These are phyloP conservation scores for Protomyctophum bolini DNA, from an alignment of 2,113 vertebrate genomes.

Conservation along the genomic window DNA sequence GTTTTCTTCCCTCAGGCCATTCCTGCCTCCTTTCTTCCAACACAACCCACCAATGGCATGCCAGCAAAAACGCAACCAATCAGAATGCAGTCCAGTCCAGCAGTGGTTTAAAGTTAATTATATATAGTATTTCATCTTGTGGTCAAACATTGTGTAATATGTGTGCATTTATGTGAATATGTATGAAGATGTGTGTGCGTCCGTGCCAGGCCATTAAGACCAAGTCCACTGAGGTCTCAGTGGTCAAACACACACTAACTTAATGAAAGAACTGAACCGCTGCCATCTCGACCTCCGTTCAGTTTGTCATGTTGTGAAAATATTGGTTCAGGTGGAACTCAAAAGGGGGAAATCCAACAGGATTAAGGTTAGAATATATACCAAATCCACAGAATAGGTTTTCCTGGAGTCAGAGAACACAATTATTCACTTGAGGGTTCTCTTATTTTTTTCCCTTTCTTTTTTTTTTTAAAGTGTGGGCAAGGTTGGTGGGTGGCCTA, in stretches of 20 bases:
- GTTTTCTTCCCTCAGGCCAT: background rate
- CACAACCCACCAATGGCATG: conserved; percentile 33
- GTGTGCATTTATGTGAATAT: background rate
- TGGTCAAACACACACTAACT: conserved; percentile 37
- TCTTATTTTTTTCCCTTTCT: too few relatives aligned
- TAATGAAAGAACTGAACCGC: conserved; percentile 45
- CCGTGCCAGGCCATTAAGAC: conserved; percentile 31
- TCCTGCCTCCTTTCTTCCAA: conserved; percentile 20
- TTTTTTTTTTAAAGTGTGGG: conserved; percentile 4
- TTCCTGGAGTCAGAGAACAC: conserved; percentile 51
- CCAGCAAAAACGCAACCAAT: conserved; percentile 21
- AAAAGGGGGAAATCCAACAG: conserved; percentile 50
- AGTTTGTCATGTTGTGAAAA: conserved; percentile 63
- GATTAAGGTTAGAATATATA: conserved; percentile 37
- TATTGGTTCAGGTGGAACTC: conserved; percentile 70
- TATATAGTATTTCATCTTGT: conserved; percentile 28
- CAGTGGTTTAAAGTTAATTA: conserved; percentile 26
- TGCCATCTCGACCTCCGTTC: conserved; percentile 53
- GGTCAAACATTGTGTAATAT: conserved; percentile 23
- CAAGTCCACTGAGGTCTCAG: conserved; percentile 39
- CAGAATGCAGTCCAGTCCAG: conserved; percentile 22
- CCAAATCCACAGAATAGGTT: conserved; percentile 54
- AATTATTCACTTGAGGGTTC: conserved; percentile 40
- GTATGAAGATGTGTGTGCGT: conserved; percentile 1
- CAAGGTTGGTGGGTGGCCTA: conserved; percentile 39